Conservation (phyloP, 1,140 invertebrate species). For the Heliconius eleuchia region DNA sequence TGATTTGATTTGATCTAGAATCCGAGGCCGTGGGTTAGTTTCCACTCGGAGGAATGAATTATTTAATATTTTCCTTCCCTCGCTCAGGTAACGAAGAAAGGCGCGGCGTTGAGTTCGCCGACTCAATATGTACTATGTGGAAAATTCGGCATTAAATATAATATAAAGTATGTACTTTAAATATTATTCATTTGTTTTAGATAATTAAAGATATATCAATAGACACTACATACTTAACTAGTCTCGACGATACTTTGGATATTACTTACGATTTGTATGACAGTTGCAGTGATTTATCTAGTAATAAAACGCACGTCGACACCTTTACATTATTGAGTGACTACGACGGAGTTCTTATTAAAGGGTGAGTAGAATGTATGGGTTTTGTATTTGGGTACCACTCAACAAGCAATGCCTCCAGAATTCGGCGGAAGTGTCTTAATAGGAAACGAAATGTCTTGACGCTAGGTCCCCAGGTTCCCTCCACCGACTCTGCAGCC, state of each 20-base stretch:
- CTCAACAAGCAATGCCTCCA: too few relatives aligned
- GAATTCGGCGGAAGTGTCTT: too few relatives aligned
- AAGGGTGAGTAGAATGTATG: not conserved
- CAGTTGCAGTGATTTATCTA: not conserved
- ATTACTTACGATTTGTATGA: not conserved
- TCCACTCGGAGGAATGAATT: not conserved
- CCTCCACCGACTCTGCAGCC: too few relatives aligned
- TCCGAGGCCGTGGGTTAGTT: too few relatives aligned
- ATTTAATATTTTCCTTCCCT: not conserved
- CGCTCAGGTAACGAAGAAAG: too few relatives aligned
- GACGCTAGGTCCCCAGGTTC: too few relatives aligned
- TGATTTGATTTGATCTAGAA: too few relatives aligned
- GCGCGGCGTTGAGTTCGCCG: too few relatives aligned
- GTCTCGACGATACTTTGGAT: not conserved
- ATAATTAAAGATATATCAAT: constrained; percentile 9
- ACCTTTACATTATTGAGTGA: not conserved
- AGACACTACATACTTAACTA: constrained; percentile 16
- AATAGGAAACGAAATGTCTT: too few relatives aligned
- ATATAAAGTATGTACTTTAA: not conserved
- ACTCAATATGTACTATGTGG: too few relatives aligned
- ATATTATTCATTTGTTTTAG: constrained; percentile 7
- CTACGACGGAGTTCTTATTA: not conserved
- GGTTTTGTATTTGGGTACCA: too few relatives aligned
- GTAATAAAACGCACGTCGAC: not conserved
- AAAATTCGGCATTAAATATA: not conserved